A percentile compares a stretch with the other conserved stretches of the same genome.
phyloP scores from a whole-genome alignment of 2,797 vertebrate species.

The Chloroceryle amazona region DNA sequence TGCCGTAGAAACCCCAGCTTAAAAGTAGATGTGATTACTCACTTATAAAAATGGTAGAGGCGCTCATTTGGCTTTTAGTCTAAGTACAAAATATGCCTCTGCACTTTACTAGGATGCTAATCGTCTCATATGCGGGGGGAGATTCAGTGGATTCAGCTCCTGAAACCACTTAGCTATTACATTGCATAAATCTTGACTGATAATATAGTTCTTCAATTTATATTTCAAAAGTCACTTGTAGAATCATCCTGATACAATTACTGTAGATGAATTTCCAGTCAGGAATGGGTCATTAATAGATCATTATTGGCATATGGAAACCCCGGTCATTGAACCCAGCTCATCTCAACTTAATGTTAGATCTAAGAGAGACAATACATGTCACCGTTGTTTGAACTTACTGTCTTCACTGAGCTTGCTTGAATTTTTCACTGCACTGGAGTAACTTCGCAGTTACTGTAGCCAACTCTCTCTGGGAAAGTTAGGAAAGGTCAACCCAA shows the following conservation, averaged over 20 bases:
- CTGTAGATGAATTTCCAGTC: not conserved
- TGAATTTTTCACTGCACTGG: not conserved
- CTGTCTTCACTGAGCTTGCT: not conserved
- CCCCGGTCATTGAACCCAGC: not conserved
- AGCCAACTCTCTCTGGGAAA: not conserved
- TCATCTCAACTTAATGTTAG: not conserved
- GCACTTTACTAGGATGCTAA: conserved; percentile 32
- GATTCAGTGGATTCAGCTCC: not conserved
- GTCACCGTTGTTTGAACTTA: not conserved
- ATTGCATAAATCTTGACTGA: not conserved
- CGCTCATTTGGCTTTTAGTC: conserved; percentile 36
- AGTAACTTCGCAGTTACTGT: not conserved
- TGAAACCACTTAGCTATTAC: conserved; percentile 20
- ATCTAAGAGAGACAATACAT: not conserved
- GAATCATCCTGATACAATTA: conserved; percentile 19
- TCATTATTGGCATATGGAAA: not conserved
- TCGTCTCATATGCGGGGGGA: not conserved
- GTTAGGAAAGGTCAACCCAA: not conserved
- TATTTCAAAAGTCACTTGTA: conserved; percentile 30
- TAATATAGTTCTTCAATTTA: conserved; percentile 38
- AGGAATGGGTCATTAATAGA: not conserved
- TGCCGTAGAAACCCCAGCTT: not conserved
- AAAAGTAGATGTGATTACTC: conserved; percentile 21
- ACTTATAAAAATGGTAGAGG: conserved; percentile 6
- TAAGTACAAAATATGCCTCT: conserved; percentile 32